Evolutionary conservation across 1,140 invertebrate species (phyloP).

Genomic region (Trachymyrmex cornetzi): DNA sequence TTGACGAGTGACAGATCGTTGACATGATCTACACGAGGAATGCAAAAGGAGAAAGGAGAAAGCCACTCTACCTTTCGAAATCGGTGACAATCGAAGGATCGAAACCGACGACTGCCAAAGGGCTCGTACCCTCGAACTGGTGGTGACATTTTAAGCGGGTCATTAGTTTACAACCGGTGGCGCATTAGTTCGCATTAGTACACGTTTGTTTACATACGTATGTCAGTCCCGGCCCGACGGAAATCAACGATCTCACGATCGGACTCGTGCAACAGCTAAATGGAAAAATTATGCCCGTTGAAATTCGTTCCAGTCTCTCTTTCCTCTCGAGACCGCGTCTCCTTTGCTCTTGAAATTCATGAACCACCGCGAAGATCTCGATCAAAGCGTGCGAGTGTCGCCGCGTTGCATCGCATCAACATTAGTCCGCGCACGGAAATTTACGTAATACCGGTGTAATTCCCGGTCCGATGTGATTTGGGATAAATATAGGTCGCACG

Average conservation of each 20-base stretch:
- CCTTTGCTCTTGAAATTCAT: conserved; percentile 64
- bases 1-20: conserved; percentile 83
- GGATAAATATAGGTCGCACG: conserved; percentile 57
- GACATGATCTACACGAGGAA: conserved; percentile 75
- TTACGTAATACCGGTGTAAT: conserved; percentile 57
- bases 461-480: conserved; percentile 35
- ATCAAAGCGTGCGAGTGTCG: conserved; percentile 25
- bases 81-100: conserved; percentile 25
- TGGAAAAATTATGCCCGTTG: conserved; percentile 75
- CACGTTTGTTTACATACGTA: conserved; percentile 74
- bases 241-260: conserved; percentile 75
- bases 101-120: neutral
- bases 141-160: conserved; percentile 55
- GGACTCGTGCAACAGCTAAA: conserved; percentile 84
- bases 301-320: conserved; percentile 39
- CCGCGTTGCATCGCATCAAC: conserved; percentile 29
- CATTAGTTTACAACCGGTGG: conserved; percentile 72
- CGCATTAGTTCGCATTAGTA: conserved; percentile 75
- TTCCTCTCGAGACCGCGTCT: neutral
- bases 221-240: conserved; percentile 39
- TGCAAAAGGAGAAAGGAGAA: conserved; percentile 72
- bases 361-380: conserved; percentile 64
- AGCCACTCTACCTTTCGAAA: conserved; percentile 15
- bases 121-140: conserved; percentile 54
- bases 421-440: conserved; percentile 40